phyloP scores from a whole-genome alignment of 2,888 invertebrate species.

The Clunio marinus region DNA sequence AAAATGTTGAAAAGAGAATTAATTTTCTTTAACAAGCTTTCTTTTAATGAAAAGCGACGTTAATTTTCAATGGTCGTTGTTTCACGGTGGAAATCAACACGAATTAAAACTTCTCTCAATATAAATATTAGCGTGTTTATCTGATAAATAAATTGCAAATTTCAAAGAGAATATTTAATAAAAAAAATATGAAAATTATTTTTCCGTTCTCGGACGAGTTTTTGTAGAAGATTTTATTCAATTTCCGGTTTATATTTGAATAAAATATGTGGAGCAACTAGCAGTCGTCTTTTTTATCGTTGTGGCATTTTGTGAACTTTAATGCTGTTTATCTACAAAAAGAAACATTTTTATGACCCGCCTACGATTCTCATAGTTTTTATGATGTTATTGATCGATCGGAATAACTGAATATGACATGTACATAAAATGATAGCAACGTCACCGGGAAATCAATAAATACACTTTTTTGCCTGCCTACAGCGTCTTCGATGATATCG shows the following conservation, averaged over 20 bases:
- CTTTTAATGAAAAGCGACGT: no score
- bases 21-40: no score
- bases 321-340: neutral
- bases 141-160: neutral
- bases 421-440: neutral
- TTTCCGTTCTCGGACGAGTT: neutral
- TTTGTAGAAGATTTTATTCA: conserved; percentile 30
- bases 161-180: neutral
- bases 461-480: neutral
- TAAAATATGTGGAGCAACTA: conserved; percentile 16
- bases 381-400: neutral
- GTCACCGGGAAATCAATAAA: conserved; percentile 23
- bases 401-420: neutral
- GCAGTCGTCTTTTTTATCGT: neutral
- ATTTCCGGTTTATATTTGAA: conserved; percentile 33
- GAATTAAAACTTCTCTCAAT: no score
- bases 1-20: no score
- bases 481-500: neutral
- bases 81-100: no score
- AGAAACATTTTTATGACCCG: no score
- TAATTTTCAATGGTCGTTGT: no score
- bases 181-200: no score
- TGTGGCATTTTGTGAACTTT: neutral
- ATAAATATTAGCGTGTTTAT: no score
- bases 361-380: no score